phyloP scores from a whole-genome alignment of 2,888 invertebrate species.

The Eustalomyia histrio region DNA sequence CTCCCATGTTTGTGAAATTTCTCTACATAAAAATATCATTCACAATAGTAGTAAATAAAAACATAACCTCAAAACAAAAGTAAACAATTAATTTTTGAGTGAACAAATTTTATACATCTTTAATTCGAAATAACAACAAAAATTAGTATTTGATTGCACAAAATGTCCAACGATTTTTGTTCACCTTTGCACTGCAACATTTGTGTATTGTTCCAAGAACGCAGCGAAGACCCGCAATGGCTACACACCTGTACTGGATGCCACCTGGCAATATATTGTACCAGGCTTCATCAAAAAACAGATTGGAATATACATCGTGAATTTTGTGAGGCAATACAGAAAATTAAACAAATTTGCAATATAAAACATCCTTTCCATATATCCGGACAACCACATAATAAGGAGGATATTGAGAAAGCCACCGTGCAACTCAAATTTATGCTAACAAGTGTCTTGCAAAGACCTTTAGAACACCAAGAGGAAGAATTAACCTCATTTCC shows the following conservation, averaged over 20 bases:
- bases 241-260: constrained; percentile 82
- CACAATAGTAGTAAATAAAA: background rate
- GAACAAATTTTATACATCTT: background rate
- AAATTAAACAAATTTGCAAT: constrained; percentile 64
- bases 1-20: too few species aligned
- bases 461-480: constrained; percentile 70
- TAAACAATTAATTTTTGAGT: background rate
- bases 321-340: constrained; percentile 80
- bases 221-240: background rate
- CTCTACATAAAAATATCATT: background rate
- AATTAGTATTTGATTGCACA: background rate
- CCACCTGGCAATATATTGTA: constrained; percentile 83
- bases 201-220: constrained; percentile 57
- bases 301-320: constrained; percentile 84
- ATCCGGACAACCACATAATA: constrained; percentile 65
- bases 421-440: constrained; percentile 70
- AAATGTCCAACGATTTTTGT: constrained; percentile 62
- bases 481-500: constrained; percentile 73
- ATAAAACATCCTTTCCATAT: constrained; percentile 69
- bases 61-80: background rate
- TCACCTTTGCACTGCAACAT: constrained; percentile 64
- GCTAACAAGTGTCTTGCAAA: constrained; percentile 64
- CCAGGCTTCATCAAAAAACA: constrained; percentile 83
- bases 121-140: too few species aligned
- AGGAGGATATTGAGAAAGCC: constrained; percentile 66